Evolutionary conservation across 2,797 vertebrate species (phyloP), one percentile per base, ranked within the genome.

Genomic region (Holocentrus rufus): DNA sequence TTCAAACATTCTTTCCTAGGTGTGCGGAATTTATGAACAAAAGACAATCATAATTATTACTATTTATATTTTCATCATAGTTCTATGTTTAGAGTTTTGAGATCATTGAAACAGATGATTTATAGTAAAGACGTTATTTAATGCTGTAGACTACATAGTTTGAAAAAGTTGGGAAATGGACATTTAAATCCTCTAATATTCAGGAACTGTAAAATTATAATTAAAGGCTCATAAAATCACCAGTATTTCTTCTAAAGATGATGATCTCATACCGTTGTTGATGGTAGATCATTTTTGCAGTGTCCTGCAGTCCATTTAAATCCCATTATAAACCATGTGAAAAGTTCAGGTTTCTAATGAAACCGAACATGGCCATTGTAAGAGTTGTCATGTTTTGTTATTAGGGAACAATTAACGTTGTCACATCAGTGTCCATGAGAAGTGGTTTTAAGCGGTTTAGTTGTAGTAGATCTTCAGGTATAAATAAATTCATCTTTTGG

Each of bases 401-500:
- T 55, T 20, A 46, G 65, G 75, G 65, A 49, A 58, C 52, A 44
- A 44, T 13, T 44, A 14, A 27, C 63, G 13, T 11, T 8, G 36
- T 69, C 52, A 53, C 73, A 18, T 70, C 64, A 47, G 9, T 54
- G 65, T 83, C 79, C 54, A 50, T 72, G 74, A 90, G 92, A 93
- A 93, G 91, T 94, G 92, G 90, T 93, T 93, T 94, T 92, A 94
- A 94, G 91, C 92, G 91, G 91, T 92, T 92, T 91, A 80, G 83
- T 88, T 85, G 76, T 72, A 81, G 85, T 84, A 60, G 84, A 79
- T 71, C 80, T 88, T 87, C 80, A 85, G 85, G 80, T 74, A 68
- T 88, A 83, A 77, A 78, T 66, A 46, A 70, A 66, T 67, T 83
- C 70, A 68, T 70, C 78, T 81, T 85, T 50, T 60, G 60, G 77